Base-by-base conservation (phyloP, 92 coral and sea anemone genomes). In the Siderastrea siderea region DNA sequence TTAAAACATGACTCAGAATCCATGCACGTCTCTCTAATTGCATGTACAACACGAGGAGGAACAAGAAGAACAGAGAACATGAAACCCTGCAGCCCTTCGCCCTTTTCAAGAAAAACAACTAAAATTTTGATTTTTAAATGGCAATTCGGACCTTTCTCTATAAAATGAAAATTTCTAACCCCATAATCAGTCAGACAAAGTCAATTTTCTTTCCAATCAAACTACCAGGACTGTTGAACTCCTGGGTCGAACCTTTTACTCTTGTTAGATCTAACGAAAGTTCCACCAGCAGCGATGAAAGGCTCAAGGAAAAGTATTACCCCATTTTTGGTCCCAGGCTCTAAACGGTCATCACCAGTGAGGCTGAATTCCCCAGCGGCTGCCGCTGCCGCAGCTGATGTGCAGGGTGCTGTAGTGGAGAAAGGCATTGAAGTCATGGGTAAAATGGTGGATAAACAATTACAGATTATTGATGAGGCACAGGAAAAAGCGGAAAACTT, bases 381-480 rank as follows among this genome's bases (percentile, higher is more conserved):
- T 51, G 85, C 85, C 50, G 85, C 65, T 6, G 85, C 75, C 7
- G 85, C 66, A 19, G 74, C 85, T 8, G 53, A 80, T 2, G 50
- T 80, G 1, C 85, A 80, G 9, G 85, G 75, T 1, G 85, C 85
- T 26, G 76, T 80, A 43, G 85, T 80, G 54, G 85, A 80, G 15
- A 80, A 80, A 47, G 85, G 85, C 4, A 80, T 80, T 6, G 85
- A 80, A 67, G 85, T 80, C 6, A 68, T 68, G 85, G 85, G 85
- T 1, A 52, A 80, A 68, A 43, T 80, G 74, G 85, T 80, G 17
- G 85, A 80, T 46, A 80, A 80, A 53, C 76, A 80, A 17, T 19
- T 80, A 52, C 8, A 68, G 75, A 80, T 80, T n/a, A 80, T 80
- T 53, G 76, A 80, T 52, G 85, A 80, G 51, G 85, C 85, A 52